phyloP scores from a whole-genome alignment of 2,797 vertebrate genomes.

The Leptodactylus fallax region DNA sequence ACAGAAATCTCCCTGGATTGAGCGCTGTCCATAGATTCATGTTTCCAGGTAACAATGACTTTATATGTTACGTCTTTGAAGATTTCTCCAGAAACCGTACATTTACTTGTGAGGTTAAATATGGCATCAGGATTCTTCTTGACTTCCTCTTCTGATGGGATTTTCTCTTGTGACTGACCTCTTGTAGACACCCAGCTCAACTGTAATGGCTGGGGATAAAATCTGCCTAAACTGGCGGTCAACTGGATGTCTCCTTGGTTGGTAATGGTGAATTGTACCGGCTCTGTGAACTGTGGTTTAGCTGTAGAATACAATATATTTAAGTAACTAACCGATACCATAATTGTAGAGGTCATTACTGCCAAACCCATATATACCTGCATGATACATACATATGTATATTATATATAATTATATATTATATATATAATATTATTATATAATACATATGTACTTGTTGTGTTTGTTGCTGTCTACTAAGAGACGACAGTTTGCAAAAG shows the following conservation, averaged over 20 bases:
- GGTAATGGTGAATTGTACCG: not conserved
- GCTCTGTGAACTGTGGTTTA: constrained; percentile 50
- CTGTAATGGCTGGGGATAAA: constrained; percentile 17
- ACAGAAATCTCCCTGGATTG: constrained; percentile 36
- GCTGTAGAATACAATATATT: constrained; percentile 24
- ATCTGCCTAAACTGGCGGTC: not conserved
- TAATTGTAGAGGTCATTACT: no score
- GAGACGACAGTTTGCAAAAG: no score
- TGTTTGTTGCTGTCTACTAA: no score
- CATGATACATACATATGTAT: no score
- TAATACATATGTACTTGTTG: no score
- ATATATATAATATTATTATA: no score
- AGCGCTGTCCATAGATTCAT: not conserved
- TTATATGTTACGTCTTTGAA: constrained; percentile 46
- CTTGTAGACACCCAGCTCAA: constrained; percentile 25
- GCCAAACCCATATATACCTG: no score
- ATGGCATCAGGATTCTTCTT: not conserved
- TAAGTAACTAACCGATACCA: no score
- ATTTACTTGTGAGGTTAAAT: constrained; percentile 34
- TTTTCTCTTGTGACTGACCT: not conserved
- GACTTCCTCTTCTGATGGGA: not conserved
- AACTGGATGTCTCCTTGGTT: constrained; percentile 25
- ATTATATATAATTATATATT: no score
- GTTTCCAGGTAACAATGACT: constrained; percentile 44
- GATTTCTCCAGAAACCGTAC: not conserved